Base-by-base conservation (phyloP, 2,113 vertebrate species). In the Pelmatolapia mariae region DNA sequence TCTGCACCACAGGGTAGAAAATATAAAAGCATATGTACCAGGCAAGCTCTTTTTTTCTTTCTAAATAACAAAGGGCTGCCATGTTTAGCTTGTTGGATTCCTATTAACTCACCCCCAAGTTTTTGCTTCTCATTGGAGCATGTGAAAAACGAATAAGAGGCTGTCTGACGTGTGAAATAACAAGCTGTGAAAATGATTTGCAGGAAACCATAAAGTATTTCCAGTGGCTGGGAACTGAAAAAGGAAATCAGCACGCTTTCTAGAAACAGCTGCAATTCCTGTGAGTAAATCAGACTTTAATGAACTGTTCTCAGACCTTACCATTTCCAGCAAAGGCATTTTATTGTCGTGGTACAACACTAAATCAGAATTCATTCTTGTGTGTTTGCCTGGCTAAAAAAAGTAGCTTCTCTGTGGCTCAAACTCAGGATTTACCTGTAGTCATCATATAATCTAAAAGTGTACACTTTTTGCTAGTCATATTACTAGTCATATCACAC, bases 141-240 rank as follows among this genome's bases (percentile, higher is more conserved):
- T 66, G 52, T 76, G 19, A 24, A 54, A 45, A 24, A 83, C 9
- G 2, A 89, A 26, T 26, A 15, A 76, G 71, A 81, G 43, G 59
- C 81, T 89, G 87, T 82, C 31, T 87, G 59, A 36, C 50, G 47
- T 73, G 80, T 86, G 86, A 52, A 86, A 87, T 81, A 87, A 85
- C 82, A 87, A 76, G 80, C 54, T 61, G 82, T 78, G 80, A 81
- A 85, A 82, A 86, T 56, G 16, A 88, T 84, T 80, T 90, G 22
- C 38, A 88, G 57, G 63, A 68, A 33, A 12, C 29, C 57, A 87
- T 47, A 13, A 86, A 47, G 50, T 45, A 52, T 90, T 88, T 86
- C 50, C 76, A 86, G 29, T 71, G 31, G 12, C 50, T 47, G 15
- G 31, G 33, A 82, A 84, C 76, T 73, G 29, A 54, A 36, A 73